Base-by-base conservation (phyloP, 92 coral and sea anemone species). In the Scolanthus callimorphus region DNA sequence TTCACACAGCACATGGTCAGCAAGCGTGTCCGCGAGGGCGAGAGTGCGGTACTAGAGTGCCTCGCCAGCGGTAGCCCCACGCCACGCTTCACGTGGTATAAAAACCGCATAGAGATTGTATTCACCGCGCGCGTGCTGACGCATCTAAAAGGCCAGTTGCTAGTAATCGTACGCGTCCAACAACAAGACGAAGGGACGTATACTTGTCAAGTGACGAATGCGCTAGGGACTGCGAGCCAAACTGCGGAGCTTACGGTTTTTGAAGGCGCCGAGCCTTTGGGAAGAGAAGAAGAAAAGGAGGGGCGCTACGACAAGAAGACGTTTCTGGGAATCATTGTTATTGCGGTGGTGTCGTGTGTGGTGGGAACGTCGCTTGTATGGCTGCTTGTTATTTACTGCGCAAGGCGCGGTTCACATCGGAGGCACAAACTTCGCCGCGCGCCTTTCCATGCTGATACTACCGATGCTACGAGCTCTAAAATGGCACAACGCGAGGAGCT, bases 331-430 rank as follows among this genome's bases (percentile, higher is more conserved):
- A 88, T 88, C 65, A 88, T 88, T 4, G 96, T 88, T 13, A 80
- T 88, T 10, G 86, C 73, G 10, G 83, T 83, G 2, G 96, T 88
- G 31, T 75, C 86, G 1, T 78, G 86, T 29, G 85, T 88, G 8
- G 89, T 88, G 12, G 90, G 88, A 0, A 88, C 96, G 4, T 88
- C 96, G 8, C 60, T 83, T 26, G 96, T 88, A 0, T 88, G 96
- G 96, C 58, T 88, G 2, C 59, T 74, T 8, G 82, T 88, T 12
- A 83, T 88, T 62, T 85, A 73, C 61, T 88, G 96, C 6, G 86
- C 86, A 3, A 66, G 79, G 19, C 59, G 67, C 52, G 66, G 69
- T 25, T 53, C 90, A 1, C 53, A 61, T 10, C 62, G 59, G 23
- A 31, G 70, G 20, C 29, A 54, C n/a, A 65, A 73, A 50, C 31